phyloP scores from a whole-genome alignment of 2,888 invertebrate species.

The Pharmacophagus antenor region DNA sequence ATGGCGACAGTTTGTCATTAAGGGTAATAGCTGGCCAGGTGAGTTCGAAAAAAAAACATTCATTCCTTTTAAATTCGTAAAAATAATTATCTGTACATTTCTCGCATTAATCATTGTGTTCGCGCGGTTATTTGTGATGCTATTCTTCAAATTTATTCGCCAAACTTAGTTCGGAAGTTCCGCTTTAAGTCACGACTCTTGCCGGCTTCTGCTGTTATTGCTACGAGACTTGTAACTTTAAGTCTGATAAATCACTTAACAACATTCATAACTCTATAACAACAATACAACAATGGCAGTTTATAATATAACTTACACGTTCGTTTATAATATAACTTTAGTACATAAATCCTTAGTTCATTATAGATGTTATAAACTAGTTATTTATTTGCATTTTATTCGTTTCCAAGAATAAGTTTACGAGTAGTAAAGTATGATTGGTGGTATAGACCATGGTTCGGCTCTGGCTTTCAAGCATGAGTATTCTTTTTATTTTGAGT shows the following conservation, averaged over 20 bases:
- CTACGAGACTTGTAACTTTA: constrained; percentile 18
- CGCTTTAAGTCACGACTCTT: constrained; percentile 5
- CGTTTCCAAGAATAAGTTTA: too few species aligned
- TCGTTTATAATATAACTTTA: background rate
- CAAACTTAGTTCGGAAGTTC: constrained; percentile 1
- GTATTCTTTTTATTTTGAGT: too few species aligned
- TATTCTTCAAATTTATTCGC: background rate
- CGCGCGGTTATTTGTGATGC: background rate
- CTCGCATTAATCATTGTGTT: background rate
- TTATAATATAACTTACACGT: background rate
- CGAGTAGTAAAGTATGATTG: too few species aligned
- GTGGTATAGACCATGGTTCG: too few species aligned
- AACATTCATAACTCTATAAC: background rate
- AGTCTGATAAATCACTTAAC: constrained; percentile 20
- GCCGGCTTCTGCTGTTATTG: constrained; percentile 17
- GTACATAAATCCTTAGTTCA: background rate
- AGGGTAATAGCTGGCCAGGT: too few species aligned
- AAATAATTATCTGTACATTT: background rate
- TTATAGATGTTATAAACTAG: too few species aligned
- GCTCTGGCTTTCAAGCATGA: too few species aligned
- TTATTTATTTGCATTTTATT: too few species aligned
- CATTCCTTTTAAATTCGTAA: too few species aligned
- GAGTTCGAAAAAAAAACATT: too few species aligned
- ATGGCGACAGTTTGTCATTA: too few species aligned
- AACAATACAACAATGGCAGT: background rate